Evolutionary conservation across 2,888 invertebrate species (phyloP), one percentile per base, ranked within the genome.

Genomic region (Penaeus monodon): DNA sequence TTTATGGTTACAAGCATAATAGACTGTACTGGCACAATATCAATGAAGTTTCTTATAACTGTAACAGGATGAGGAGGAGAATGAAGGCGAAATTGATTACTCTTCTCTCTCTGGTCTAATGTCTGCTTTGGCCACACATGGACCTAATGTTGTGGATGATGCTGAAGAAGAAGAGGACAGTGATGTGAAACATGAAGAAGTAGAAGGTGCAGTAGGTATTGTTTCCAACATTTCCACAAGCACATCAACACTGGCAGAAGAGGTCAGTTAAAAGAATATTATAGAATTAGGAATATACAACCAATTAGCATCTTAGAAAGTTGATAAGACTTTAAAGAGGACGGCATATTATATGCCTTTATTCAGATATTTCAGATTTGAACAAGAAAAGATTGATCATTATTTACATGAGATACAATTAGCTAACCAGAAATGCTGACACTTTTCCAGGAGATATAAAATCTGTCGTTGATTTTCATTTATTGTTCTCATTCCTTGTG

Each of bases 31-130:
- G 10, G 44, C 44, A 10, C 44, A 44, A 1, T 17, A 20, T 57
- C 57, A 57, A 57, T 57, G 57, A 14, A 57, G 14, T 57, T 57
- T 57, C 3, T 57, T 4, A 57, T 57, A 20, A 57, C 17, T 57
- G 10, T 8, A 27, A 73, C 63, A 82, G 82, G 82, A 82, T 74
- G 82, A 82, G 38, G 82, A 74, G 24, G 81, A 74, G 44, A 57
- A 65, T 27, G 81, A 81, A 38, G n/a, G 66, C 8, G 77, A 73
- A 27, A 77, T 86, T 24, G 86, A 86, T 57, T 86, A 86, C 63
- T 81, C 68, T n/a, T 80, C 80, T 33, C 65, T 86, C 27, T 81
- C 86, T 22, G 81, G 86, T n/a, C 64, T 86, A 65, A 86, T 86
- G 86, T 64, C 74, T 33, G 76, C 86, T 66, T 68, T 86, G 33